Percentiles rank a stretch among this genome's conserved stretches.
phyloP scores from a whole-genome alignment of 2,797 vertebrate genomes.

The Hydrophis major region DNA sequence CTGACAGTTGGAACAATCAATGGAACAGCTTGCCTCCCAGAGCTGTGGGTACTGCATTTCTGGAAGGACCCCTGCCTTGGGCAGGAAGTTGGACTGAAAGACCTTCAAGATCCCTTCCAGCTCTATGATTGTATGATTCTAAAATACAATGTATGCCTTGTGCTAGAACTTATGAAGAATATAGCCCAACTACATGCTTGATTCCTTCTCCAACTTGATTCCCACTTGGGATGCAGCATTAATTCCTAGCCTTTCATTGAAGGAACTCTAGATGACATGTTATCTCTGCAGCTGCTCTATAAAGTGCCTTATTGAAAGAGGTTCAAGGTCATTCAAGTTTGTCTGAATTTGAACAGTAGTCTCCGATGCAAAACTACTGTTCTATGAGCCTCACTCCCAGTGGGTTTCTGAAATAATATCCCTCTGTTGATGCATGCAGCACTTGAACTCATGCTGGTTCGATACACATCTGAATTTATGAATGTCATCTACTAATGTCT shows the following conservation, averaged over 20 bases:
- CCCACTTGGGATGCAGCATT: not conserved
- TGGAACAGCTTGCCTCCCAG: not conserved
- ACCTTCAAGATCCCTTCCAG: not conserved
- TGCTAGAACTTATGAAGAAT: not conserved
- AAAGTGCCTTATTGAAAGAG: not conserved
- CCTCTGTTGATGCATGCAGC: not conserved
- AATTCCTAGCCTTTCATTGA: not conserved
- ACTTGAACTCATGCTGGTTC: not conserved
- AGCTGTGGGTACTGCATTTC: not conserved
- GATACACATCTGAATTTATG: not conserved
- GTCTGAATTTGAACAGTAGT: not conserved
- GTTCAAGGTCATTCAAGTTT: not conserved
- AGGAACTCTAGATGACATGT: not conserved
- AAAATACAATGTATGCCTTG: not conserved
- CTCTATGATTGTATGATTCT: not conserved
- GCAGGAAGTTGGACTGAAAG: not conserved
- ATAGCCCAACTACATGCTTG: not conserved
- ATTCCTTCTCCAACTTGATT: not conserved
- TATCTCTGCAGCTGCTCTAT: not conserved
- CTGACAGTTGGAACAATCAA: not conserved
- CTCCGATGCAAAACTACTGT: not conserved
- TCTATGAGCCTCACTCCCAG: accelerated
- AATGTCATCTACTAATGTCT: not conserved
- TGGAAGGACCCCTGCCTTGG: not conserved
- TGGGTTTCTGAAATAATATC: not conserved